phyloP scores from a whole-genome alignment of 2,113 vertebrate genomes.

The Plestiodon gilberti region DNA sequence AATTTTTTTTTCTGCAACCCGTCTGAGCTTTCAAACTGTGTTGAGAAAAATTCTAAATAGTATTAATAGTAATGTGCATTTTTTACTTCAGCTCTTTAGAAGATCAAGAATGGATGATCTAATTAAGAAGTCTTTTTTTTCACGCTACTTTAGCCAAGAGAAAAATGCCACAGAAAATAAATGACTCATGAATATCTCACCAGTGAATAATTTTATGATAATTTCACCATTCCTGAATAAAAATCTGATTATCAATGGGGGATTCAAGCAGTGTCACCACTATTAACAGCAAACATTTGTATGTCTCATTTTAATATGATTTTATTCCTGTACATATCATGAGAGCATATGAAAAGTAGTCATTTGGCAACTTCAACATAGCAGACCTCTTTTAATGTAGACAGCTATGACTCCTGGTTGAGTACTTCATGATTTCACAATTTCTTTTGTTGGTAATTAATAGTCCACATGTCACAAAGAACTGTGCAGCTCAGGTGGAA shows the following conservation, averaged over 20 bases:
- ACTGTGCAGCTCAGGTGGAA: too few relatives aligned
- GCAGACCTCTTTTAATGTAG: constrained; percentile 2
- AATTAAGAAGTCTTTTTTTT: constrained; percentile 33
- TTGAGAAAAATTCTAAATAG: constrained; percentile 16
- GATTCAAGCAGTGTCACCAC: constrained; percentile 4
- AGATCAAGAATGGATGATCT: constrained; percentile 18
- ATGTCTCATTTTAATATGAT: constrained; percentile 23
- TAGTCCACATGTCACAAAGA: too few relatives aligned
- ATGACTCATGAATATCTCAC: constrained; percentile 18
- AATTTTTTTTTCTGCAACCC: not conserved
- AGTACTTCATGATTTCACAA: too few relatives aligned
- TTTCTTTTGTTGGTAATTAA: too few relatives aligned
- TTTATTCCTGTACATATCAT: not conserved
- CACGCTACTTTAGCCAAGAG: not conserved
- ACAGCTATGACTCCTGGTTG: too few relatives aligned
- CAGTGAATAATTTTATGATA: constrained; percentile 35
- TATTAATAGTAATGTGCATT: constrained; percentile 17
- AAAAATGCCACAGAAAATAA: constrained; percentile 26
- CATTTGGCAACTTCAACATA: not conserved
- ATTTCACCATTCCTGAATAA: constrained; percentile 13
- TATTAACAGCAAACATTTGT: constrained; percentile 24
- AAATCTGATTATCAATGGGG: constrained; percentile 24
- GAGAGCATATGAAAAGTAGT: not conserved
- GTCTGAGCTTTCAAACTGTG: constrained; percentile 8
- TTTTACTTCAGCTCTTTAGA: constrained; percentile 13